A percentile compares a stretch with the other conserved stretches of the same genome.
phyloP scores from a whole-genome alignment of 2,797 vertebrate species.

The Epinephelus awoara region DNA sequence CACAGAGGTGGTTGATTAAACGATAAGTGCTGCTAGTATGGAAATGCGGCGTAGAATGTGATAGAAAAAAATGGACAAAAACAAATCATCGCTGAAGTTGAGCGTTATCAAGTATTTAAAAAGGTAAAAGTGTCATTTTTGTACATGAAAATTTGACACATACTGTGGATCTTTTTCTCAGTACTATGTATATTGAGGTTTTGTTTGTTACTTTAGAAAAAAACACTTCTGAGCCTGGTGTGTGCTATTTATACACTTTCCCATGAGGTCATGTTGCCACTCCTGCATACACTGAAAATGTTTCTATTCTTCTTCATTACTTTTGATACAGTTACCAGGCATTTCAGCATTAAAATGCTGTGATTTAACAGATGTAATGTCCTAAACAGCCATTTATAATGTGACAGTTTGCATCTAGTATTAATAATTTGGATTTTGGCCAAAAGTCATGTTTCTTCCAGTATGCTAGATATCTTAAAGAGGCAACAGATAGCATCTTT shows the following conservation, averaged over 20 bases:
- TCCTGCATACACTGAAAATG: too few species aligned
- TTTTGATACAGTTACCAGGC: background rate
- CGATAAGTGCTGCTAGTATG: background rate
- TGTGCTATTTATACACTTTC: too few species aligned
- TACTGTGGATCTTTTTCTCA: background rate
- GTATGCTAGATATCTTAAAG: too few species aligned
- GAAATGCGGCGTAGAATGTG: slow-evolving; percentile 5
- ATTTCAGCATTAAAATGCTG: background rate
- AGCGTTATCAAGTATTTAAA: background rate
- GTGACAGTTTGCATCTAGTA: background rate
- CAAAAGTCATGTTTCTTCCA: background rate
- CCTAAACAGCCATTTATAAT: background rate
- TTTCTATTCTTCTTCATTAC: too few species aligned
- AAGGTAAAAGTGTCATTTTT: slow-evolving; percentile 6
- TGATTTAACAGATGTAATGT: background rate
- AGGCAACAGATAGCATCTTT: too few species aligned
- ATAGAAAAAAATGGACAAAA: background rate
- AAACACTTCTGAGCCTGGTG: too few species aligned
- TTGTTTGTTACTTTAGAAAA: background rate
- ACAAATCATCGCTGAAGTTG: background rate
- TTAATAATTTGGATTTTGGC: background rate
- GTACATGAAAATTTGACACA: background rate
- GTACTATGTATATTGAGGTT: too few species aligned
- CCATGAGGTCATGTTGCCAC: too few species aligned
- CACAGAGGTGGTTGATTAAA: slow-evolving; percentile 40